Evolutionary conservation across 2,888 invertebrate species (phyloP).

Genomic region (Kryphioiulus occultus): DNA sequence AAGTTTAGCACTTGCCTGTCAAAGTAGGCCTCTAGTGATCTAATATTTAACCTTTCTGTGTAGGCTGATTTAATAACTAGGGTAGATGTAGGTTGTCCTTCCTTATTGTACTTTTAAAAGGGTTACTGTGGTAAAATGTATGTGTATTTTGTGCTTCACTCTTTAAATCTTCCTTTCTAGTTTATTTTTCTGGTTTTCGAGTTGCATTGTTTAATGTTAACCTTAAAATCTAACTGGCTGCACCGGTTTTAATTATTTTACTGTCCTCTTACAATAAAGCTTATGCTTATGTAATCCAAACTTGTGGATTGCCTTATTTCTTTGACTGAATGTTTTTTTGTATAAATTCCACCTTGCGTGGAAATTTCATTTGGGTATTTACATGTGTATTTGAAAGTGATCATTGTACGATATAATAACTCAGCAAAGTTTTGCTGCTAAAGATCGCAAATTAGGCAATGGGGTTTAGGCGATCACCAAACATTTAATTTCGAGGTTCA

Average conservation of each 20-base stretch:
- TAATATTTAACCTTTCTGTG: not conserved
- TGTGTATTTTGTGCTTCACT: conserved; percentile 17
- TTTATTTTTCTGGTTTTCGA: not conserved
- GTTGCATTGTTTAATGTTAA: conserved; percentile 8
- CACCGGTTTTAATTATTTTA: conserved; percentile 26
- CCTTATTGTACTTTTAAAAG: not conserved
- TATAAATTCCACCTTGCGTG: not conserved
- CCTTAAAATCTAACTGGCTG: not conserved
- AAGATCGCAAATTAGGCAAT: too few relatives aligned
- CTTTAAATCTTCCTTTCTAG: not conserved
- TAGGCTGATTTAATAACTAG: not conserved
- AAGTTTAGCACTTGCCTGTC: conserved; percentile 10
- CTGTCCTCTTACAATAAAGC: not conserved
- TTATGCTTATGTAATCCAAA: conserved; percentile 21
- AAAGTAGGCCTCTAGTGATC: conserved; percentile 4
- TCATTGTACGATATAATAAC: too few relatives aligned
- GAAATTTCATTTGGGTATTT: too few relatives aligned
- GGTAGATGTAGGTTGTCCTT: not conserved
- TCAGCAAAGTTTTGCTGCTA: too few relatives aligned
- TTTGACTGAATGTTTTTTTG: not conserved
- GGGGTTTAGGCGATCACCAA: not conserved
- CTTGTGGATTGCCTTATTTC: not conserved
- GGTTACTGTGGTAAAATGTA: conserved; percentile 8
- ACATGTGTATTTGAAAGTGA: too few relatives aligned
- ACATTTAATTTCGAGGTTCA: not conserved